Conservation (phyloP, 2,888 invertebrate genomes). For the Baccha elongata region DNA sequence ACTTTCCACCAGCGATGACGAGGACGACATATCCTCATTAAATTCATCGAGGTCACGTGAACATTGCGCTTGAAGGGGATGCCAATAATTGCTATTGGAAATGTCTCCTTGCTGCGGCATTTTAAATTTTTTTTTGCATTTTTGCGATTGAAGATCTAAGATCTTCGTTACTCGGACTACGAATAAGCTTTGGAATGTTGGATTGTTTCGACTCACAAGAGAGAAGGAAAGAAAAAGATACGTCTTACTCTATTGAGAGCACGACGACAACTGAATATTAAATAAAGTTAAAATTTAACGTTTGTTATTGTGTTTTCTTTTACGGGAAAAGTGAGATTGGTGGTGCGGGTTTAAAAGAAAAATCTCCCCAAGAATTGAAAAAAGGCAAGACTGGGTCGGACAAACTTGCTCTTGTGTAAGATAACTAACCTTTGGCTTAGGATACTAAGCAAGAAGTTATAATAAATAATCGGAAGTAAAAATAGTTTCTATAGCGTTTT, state of each 20-base stretch:
- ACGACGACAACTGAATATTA: not conserved
- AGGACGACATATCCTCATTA: conserved; percentile 3
- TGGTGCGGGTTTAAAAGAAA: too few species aligned
- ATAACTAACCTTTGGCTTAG: too few species aligned
- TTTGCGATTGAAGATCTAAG: conserved; percentile 24
- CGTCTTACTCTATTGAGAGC: not conserved
- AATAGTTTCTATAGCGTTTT: too few species aligned
- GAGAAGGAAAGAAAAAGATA: not conserved
- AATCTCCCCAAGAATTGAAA: too few species aligned
- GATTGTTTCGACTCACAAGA: not conserved
- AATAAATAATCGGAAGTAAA: too few species aligned
- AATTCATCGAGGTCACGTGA: not conserved
- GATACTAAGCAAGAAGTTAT: too few species aligned
- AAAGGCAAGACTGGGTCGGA: too few species aligned
- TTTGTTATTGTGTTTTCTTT: too few species aligned
- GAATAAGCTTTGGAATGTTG: conserved; percentile 1
- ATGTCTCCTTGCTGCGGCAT: not conserved
- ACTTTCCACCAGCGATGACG: not conserved
- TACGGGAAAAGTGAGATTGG: too few species aligned
- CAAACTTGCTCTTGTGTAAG: too few species aligned
- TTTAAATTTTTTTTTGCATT: conserved; percentile 14
- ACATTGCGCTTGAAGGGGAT: conserved; percentile 5
- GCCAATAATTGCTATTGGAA: conserved; percentile 10
- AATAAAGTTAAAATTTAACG: too few species aligned
- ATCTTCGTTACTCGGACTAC: conserved; percentile 25